Base-by-base conservation (phyloP, 2,888 invertebrate species). In the Cynaeus angustus region DNA sequence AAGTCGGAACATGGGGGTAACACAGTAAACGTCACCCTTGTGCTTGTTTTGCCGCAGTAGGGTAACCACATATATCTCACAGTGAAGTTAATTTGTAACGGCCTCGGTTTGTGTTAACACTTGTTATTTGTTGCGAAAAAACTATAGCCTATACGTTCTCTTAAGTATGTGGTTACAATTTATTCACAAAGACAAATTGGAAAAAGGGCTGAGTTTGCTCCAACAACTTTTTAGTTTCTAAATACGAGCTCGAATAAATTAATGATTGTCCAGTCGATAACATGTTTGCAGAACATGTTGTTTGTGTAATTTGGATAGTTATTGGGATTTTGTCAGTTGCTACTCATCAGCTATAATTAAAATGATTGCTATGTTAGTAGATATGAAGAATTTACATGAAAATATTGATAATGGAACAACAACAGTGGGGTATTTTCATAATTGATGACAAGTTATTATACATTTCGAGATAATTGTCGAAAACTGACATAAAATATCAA, bases 41-140 rank as follows among this genome's bases (percentile, higher is more conserved):
- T 76, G 70, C 72, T 75, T 76, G 74, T 77, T 78, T 73, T 71
- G 74, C 74, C 70, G 74, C 74, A 71, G 73, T 56, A 66, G 72
- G 74, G 76, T 75, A 77, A 75, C 77, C 77, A 74, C 76, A 78
- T 78, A 75, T 78, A 79, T 77, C 76, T 78, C 76, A 71, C 71
- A 70, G 61, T 70, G 72, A 71, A 75, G 72, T 75, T 79, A 79
- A 79, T 79, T 79, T 78, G 77, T 76, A 77, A 74, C 75, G 64
- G 64, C 66, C 69, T 75, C 72, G 59, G 59, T 59, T 71, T 72
- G 74, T 72, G 75, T 73, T 74, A 71, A 70, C 77, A 77, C 74
- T 76, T 72, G 77, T 76, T 77, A 77, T 77, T 76, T 73, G 70
- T 73, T 70, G 69, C 50, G 73, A 59, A 75, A 75, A 76, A 78